Evolutionary conservation across 2,888 invertebrate species (phyloP).

Genomic region (Diarsia mendica): DNA sequence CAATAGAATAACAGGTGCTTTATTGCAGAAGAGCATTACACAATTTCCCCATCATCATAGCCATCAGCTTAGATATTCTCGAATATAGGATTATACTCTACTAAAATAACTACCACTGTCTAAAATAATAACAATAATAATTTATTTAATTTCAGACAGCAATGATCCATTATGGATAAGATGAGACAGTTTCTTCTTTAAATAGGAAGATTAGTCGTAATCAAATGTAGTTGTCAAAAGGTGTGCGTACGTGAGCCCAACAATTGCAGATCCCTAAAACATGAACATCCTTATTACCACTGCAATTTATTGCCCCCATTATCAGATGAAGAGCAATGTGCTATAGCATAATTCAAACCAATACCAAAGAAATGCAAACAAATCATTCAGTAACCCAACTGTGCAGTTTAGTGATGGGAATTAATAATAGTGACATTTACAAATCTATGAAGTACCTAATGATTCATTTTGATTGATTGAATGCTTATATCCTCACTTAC

Average conservation of each 20-base stretch:
- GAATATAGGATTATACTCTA: background rate
- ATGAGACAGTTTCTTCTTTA: slow-evolving; percentile 2
- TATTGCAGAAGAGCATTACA: background rate
- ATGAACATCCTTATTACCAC: slow-evolving; percentile 42
- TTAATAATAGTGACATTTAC: background rate
- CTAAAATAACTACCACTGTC: background rate
- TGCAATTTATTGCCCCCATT: slow-evolving; percentile 25
- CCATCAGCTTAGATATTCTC: background rate
- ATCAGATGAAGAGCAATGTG: slow-evolving; percentile 1
- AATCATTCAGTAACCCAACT: no score
- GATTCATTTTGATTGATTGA: slow-evolving; percentile 2
- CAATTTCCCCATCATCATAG: background rate
- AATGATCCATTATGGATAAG: no score
- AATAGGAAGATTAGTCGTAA: background rate
- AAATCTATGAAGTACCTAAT: background rate
- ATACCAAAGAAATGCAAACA: background rate
- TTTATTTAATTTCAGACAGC: no score
- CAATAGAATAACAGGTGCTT: background rate
- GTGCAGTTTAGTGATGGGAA: background rate
- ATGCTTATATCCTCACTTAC: background rate
- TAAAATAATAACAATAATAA: no score
- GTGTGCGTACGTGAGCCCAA: background rate
- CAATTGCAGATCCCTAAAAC: slow-evolving; percentile 7
- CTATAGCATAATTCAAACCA: background rate
- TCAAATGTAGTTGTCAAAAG: background rate